A percentile compares a stretch with the other conserved stretches of the same genome.
phyloP scores from a whole-genome alignment of 2,888 invertebrate species.

The Cepaea hortensis region DNA sequence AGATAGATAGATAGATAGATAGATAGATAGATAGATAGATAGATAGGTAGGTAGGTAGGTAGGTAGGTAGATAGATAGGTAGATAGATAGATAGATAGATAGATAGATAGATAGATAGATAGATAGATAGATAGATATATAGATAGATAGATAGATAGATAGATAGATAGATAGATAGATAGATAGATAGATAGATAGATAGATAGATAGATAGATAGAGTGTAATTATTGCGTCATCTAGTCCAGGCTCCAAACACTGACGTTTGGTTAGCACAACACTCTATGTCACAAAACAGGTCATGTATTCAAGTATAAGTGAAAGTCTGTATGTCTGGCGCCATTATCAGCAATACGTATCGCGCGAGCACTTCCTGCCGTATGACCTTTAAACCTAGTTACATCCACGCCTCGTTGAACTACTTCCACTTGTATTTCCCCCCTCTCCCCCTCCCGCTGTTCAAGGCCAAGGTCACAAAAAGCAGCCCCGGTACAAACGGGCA shows the following conservation, averaged over 20 bases:
- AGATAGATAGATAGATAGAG: neutral
- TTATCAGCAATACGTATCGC: too few species aligned
- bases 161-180: neutral
- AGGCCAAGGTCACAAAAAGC: too few species aligned
- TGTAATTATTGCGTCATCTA: neutral
- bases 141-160: neutral
- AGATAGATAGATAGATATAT: neutral
- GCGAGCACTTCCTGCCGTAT: neutral
- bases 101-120: neutral
- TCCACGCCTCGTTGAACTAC: neutral
- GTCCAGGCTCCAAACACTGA: neutral
- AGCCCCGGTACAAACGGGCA: too few species aligned
- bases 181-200: slow-evolving; percentile 1
- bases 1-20: neutral
- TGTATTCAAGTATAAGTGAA: neutral
- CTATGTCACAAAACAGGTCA: neutral
- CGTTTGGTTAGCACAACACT: neutral
- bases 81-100: neutral
- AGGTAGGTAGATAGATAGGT: too few species aligned
- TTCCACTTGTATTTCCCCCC: neutral
- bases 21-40: neutral
- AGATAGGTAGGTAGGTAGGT: neutral
- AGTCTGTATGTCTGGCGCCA: too few species aligned
- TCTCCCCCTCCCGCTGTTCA: too few species aligned
- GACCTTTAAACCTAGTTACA: neutral